A percentile compares a stretch with the other conserved stretches of the same genome.
phyloP scores from a whole-genome alignment of 2,888 invertebrate species.

The Ornithoptera alexandrae region DNA sequence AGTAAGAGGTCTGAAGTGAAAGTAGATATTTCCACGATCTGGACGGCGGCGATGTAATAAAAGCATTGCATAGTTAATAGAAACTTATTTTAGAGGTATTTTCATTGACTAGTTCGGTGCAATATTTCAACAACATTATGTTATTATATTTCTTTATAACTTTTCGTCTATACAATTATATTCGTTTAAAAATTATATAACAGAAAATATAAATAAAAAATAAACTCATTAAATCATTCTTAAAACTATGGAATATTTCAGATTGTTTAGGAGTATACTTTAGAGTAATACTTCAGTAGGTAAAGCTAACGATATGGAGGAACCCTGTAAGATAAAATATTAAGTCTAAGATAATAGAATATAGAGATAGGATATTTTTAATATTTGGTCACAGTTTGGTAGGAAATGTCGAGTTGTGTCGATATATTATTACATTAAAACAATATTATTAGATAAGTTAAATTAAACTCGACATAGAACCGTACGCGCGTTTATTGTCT shows the following conservation, averaged over 20 bases:
- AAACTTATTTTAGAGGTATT: conserved; percentile 9
- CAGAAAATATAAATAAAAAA: conserved; percentile 43
- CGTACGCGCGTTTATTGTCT: conserved; percentile 69
- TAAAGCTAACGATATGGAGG: conserved; percentile 79
- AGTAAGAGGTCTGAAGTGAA: background rate
- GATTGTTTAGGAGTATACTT: conserved; percentile 61
- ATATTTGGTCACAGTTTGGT: conserved; percentile 70
- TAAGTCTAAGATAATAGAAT: conserved; percentile 66
- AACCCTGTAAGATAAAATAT: conserved; percentile 77
- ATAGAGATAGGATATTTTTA: conserved; percentile 62
- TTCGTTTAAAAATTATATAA: conserved; percentile 34
- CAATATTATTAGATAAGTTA: conserved; percentile 53
- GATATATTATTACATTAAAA: conserved; percentile 51
- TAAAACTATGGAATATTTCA: conserved; percentile 72
- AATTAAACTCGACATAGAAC: conserved; percentile 60
- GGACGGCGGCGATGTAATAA: conserved; percentile 55
- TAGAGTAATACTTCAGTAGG: conserved; percentile 76
- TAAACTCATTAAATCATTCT: conserved; percentile 50
- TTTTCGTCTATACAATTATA: conserved; percentile 33
- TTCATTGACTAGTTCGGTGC: conserved; percentile 33
- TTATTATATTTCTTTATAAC: conserved; percentile 29
- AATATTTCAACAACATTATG: conserved; percentile 32
- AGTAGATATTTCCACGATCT: conserved; percentile 35
- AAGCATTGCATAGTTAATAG: conserved; percentile 45
- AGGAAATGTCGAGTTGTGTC: conserved; percentile 58